Evolutionary conservation across 2,113 vertebrate species (phyloP).

Genomic region (Dicaeum eximium): DNA sequence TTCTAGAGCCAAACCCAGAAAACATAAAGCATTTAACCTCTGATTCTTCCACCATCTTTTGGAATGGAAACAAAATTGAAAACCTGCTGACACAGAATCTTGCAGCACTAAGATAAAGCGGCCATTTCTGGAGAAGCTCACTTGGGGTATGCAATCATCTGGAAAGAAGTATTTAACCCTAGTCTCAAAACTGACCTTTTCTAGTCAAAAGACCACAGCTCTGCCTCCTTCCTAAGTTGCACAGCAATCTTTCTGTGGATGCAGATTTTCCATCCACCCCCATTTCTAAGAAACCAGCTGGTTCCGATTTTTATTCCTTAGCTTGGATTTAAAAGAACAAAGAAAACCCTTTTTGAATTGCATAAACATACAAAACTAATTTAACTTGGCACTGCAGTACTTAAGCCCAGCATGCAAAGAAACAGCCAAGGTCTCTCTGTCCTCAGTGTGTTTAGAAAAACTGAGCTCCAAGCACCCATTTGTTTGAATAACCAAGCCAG

Average conservation of each 20-base stretch:
- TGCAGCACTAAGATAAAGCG: background rate
- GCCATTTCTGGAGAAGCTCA: background rate
- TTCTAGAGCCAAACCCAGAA: constrained; percentile 8
- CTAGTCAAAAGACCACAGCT: background rate
- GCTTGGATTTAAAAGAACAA: constrained; percentile 50
- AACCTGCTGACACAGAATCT: constrained; percentile 1
- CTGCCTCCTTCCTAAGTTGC: background rate
- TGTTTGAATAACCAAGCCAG: constrained; percentile 39
- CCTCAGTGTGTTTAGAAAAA: constrained; percentile 47
- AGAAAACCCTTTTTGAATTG: constrained; percentile 21
- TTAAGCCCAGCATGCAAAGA: constrained; percentile 44
- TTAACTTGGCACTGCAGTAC: constrained; percentile 40
- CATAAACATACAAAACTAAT: constrained; percentile 50
- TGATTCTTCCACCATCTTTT: background rate
- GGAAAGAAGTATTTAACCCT: background rate
- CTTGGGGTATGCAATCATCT: background rate
- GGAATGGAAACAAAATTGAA: background rate
- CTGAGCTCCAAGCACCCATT: constrained; percentile 10
- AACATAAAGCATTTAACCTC: background rate
- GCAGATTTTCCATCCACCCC: background rate
- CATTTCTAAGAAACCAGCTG: constrained; percentile 28
- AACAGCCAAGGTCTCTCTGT: constrained; percentile 41
- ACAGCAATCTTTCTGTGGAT: background rate
- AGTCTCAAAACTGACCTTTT: background rate
- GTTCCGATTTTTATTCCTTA: constrained; percentile 53